phyloP scores from a whole-genome alignment of 2,888 invertebrate species.

The Tenthredo distinguenda region DNA sequence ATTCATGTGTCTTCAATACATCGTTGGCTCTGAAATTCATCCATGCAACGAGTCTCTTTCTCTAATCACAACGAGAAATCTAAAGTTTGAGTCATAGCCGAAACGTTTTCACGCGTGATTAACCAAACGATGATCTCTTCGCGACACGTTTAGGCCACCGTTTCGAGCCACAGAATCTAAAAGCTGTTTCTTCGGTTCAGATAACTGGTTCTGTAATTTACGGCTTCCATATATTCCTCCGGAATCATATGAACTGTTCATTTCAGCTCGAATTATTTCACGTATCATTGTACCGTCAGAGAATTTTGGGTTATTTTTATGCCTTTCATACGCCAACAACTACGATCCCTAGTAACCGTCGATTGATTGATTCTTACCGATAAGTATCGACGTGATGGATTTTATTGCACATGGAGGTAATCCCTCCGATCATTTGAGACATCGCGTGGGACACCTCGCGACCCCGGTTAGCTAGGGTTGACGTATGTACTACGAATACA shows the following conservation, averaged over 20 bases:
- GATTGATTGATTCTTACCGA: conserved; percentile 33
- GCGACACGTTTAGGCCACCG: conserved; percentile 29
- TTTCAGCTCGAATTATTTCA: background rate
- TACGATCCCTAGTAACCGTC: background rate
- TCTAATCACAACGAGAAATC: conserved; percentile 3
- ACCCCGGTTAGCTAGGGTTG: background rate
- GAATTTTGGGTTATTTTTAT: background rate
- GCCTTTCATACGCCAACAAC: background rate
- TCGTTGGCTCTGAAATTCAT: background rate
- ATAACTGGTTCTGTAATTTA: conserved; percentile 39
- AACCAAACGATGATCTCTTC: conserved; percentile 45
- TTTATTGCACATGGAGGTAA: conserved; percentile 7
- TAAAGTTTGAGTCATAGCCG: background rate
- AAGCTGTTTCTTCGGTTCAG: conserved; percentile 29
- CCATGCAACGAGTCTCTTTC: background rate
- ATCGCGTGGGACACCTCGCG: conserved; percentile 24
- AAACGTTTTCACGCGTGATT: conserved; percentile 50
- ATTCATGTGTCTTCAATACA: background rate
- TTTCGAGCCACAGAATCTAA: conserved; percentile 36
- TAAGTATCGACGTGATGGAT: conserved; percentile 18
- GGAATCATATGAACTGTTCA: background rate
- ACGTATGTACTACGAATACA: background rate
- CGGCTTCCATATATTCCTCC: background rate
- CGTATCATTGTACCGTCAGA: background rate
- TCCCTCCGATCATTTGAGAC: conserved; percentile 42